phyloP scores from a whole-genome alignment of 1,140 invertebrate species.

The Ceratina japonica region DNA sequence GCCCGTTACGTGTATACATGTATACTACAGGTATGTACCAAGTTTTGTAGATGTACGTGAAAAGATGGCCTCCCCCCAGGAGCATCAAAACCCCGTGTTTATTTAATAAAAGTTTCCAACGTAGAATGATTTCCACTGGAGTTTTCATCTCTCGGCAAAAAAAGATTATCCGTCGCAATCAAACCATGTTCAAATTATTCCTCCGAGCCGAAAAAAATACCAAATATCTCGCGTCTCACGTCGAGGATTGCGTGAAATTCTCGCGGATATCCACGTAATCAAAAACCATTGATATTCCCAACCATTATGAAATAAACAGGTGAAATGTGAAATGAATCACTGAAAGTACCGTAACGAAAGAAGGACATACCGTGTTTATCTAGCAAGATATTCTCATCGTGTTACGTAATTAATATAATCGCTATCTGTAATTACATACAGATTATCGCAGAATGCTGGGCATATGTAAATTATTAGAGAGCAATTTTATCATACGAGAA shows the following conservation, averaged over 20 bases:
- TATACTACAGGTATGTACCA: background rate
- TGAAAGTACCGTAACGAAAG: too few species aligned
- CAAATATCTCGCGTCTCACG: background rate
- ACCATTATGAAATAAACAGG: background rate
- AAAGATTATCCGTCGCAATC: constrained; percentile 18
- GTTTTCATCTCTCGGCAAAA: background rate
- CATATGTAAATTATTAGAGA: too few species aligned
- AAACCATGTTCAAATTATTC: constrained; percentile 21
- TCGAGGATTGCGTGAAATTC: background rate
- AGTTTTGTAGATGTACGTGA: constrained; percentile 25
- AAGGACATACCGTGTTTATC: too few species aligned
- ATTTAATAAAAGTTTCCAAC: constrained; percentile 31
- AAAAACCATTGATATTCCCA: background rate
- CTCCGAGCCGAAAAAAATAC: background rate
- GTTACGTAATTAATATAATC: too few species aligned
- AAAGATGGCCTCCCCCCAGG: constrained; percentile 13
- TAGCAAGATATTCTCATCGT: too few species aligned
- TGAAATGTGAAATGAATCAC: background rate
- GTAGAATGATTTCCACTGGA: constrained; percentile 21
- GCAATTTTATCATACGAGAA: too few species aligned
- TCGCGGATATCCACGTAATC: too few species aligned
- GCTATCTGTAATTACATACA: too few species aligned
- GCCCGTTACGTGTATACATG: background rate
- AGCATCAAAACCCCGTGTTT: constrained; percentile 34
- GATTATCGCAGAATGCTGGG: too few species aligned